Conservation (phyloP, 2,113 vertebrate genomes). For the Furnarius figulus region DNA sequence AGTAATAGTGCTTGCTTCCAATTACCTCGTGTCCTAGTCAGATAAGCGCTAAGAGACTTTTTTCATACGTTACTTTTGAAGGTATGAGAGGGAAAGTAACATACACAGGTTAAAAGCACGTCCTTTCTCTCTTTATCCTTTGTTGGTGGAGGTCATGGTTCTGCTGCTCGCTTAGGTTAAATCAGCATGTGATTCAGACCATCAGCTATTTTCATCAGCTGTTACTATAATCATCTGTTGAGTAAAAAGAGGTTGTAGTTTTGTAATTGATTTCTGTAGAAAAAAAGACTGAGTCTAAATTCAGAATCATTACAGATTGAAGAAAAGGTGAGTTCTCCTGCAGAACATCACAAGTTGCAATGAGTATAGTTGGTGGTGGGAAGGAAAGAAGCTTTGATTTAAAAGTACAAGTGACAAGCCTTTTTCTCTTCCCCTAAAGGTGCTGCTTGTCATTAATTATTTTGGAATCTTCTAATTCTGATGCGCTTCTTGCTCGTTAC, state of each 20-base stretch:
- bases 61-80: background rate
- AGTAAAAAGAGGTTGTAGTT: background rate
- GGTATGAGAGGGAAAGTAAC: background rate
- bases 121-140: background rate
- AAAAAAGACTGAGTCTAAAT: background rate
- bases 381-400: background rate
- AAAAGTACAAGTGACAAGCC: constrained; percentile 21
- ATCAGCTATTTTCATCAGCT: background rate
- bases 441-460: constrained; percentile 63
- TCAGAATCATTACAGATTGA: background rate
- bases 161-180: background rate
- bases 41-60: background rate
- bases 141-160: background rate
- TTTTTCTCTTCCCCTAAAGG: constrained; percentile 56
- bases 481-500: constrained; percentile 48
- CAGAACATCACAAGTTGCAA: background rate
- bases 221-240: background rate
- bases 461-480: constrained; percentile 43
- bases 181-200: background rate
- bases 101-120: background rate
- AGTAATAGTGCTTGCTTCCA: background rate
- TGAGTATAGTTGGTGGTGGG: background rate
- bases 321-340: background rate
- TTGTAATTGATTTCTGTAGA: background rate
- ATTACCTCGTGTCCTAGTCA: background rate